A percentile compares a stretch with the other conserved stretches of the same genome.
phyloP scores from a whole-genome alignment of 2,113 vertebrate genomes.

The Panthera leo region DNA sequence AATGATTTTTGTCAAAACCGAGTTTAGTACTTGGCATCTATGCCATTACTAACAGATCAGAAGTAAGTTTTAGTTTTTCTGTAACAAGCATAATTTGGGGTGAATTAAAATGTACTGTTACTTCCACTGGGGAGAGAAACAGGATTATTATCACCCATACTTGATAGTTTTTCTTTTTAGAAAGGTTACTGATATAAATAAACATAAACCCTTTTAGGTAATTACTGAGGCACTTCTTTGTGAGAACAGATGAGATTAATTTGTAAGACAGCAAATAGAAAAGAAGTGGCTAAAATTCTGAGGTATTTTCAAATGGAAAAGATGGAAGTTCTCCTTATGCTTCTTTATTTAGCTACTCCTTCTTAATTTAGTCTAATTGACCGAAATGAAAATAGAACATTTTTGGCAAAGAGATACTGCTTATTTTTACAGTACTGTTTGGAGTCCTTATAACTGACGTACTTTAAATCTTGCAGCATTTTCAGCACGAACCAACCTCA shows the following conservation, averaged over 20 bases:
- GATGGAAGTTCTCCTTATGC: constrained; percentile 1
- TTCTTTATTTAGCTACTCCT: constrained; percentile 20
- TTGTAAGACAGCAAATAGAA: neutral
- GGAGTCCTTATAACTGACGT: neutral
- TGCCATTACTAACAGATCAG: neutral
- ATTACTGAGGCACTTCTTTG: neutral
- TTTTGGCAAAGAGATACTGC: neutral
- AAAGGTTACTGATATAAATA: neutral
- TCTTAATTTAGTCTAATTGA: constrained; percentile 26
- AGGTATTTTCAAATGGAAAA: neutral
- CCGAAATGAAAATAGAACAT: constrained; percentile 6
- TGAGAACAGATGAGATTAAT: neutral
- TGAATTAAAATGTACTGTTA: neutral
- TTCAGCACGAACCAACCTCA: neutral
- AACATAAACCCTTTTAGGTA: neutral
- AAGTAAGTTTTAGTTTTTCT: constrained; percentile 29
- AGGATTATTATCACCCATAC: neutral
- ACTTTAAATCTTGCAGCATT: neutral
- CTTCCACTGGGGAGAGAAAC: neutral
- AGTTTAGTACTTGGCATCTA: neutral
- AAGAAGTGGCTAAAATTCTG: neutral
- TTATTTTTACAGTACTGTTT: constrained; percentile 9
- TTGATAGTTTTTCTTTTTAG: constrained; percentile 20
- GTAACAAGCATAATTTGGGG: neutral
- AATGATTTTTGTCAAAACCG: constrained; percentile 13